Evolutionary conservation across 23 tunicate genomes (phyloP), one percentile per base, ranked within the genome.

Genomic region (Halocynthia aurantium): DNA sequence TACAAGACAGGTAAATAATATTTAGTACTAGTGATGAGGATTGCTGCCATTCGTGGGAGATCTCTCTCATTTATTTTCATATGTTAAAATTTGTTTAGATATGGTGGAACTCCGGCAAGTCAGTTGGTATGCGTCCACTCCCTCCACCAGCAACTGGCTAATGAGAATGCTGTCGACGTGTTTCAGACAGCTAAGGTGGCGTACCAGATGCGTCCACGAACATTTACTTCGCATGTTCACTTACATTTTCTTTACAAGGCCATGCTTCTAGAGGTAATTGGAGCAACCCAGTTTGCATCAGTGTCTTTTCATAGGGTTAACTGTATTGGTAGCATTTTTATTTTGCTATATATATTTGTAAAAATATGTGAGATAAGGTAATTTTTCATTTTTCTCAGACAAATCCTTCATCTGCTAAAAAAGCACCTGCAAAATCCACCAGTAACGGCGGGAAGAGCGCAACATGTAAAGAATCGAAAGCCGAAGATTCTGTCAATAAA

Each of bases 131-230:
- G 88, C 74, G 81, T 82, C 80, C 85, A 69, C 53, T 31, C 52
- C 11, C 77, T 88, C 69, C 95, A 88, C 15, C 75, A 82, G 13
- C 84, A 81, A 69, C 75, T 88, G 7, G 77, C 82, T 54, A 80
- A 83, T 61, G 95, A 88, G 63, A 80, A 74, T 65, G 54, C 52
- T 22, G 88, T 80, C 50, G 95, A 88, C 53, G 85, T 88, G 8
- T 88, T 85, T 65, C 95, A 88, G 53, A 76, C 85, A 12, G 84
- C 87, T 8, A 50, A 61, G 22, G 60, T 88, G 19, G 88, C 88
- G 0, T 73, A 73, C 56, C 95, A 84, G 55, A 88, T 88, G 95
- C 72, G 95, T 8, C 95, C 95, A n/a, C 21, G 83, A 50, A 83
- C 84, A 8, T 88, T 88, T 73, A 54, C 84, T 22, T 51, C 79